Evolutionary conservation across 2,797 vertebrate species (phyloP).

Genomic region (Chromis chromis): DNA sequence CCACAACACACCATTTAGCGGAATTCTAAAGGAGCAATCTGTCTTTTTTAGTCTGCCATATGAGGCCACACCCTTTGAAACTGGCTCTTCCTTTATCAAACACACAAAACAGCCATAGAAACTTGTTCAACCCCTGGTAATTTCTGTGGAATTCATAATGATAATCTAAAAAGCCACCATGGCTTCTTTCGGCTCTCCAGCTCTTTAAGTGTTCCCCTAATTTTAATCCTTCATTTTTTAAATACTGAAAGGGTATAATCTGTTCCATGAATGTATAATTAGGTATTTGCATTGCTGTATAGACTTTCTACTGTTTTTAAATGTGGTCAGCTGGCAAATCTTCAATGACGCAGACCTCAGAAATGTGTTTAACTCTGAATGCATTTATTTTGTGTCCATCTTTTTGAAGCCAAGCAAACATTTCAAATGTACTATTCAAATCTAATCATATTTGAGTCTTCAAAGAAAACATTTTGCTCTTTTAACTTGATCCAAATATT

Average conservation of each 20-base stretch:
- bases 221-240: conserved; percentile 32
- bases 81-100: conserved; percentile 69
- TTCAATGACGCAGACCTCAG: background rate
- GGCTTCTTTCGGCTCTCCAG: conserved; percentile 75
- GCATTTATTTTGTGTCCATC: background rate
- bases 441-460: background rate
- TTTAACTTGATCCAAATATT: background rate
- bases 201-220: conserved; percentile 5
- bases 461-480: background rate
- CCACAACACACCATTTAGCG: background rate
- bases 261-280: conserved; percentile 22
- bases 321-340: background rate
- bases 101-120: conserved; percentile 70
- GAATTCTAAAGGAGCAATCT: conserved; percentile 24
- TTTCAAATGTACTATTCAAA: background rate
- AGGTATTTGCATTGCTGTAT: conserved; percentile 10
- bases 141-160: conserved; percentile 79
- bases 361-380: background rate
- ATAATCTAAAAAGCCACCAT: conserved; percentile 83
- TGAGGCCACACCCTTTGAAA: conserved; percentile 28
- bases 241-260: conserved; percentile 36
- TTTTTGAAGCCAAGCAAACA: background rate
- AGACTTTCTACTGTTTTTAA: background rate
- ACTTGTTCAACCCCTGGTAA: conserved; percentile 82
- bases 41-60: conserved; percentile 6